phyloP scores from a whole-genome alignment of 2,888 invertebrate genomes.

The Melanostoma scalare region DNA sequence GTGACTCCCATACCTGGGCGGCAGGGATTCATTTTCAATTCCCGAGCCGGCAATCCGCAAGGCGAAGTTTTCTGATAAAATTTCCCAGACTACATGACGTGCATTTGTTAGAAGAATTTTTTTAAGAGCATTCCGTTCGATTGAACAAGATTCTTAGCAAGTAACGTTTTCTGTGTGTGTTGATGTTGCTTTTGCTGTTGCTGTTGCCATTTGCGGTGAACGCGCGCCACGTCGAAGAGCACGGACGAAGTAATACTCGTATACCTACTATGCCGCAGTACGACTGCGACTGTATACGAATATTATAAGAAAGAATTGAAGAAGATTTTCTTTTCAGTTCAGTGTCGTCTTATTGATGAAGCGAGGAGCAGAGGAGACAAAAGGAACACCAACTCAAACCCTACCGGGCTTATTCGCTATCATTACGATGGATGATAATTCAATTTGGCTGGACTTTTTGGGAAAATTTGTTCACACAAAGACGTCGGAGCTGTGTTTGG shows the following conservation, averaged over 20 bases:
- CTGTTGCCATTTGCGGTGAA: constrained; percentile 56
- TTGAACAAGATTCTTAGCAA: constrained; percentile 66
- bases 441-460: constrained; percentile 74
- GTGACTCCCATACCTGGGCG: constrained; percentile 73
- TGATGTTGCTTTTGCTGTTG: too few species aligned
- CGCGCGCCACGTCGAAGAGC: constrained; percentile 9
- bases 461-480: constrained; percentile 45
- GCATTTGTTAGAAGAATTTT: constrained; percentile 71
- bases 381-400: background rate
- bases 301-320: constrained; percentile 35
- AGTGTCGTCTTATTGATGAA: constrained; percentile 11
- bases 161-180: constrained; percentile 42
- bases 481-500: constrained; percentile 34
- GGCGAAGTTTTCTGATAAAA: constrained; percentile 71
- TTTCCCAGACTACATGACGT: constrained; percentile 73
- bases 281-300: constrained; percentile 10
- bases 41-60: constrained; percentile 66
- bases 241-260: constrained; percentile 1
- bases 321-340: constrained; percentile 40
- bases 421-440: constrained; percentile 74
- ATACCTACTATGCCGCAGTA: constrained; percentile 58
- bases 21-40: constrained; percentile 73
- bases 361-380: background rate
- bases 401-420: constrained; percentile 51
- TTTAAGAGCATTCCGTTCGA: constrained; percentile 72